A percentile compares a stretch with the other conserved stretches of the same genome.
These are phyloP conservation scores for Parambassis ranga DNA, from an alignment of 2,797 vertebrate species.

Conservation along the genomic window DNA sequence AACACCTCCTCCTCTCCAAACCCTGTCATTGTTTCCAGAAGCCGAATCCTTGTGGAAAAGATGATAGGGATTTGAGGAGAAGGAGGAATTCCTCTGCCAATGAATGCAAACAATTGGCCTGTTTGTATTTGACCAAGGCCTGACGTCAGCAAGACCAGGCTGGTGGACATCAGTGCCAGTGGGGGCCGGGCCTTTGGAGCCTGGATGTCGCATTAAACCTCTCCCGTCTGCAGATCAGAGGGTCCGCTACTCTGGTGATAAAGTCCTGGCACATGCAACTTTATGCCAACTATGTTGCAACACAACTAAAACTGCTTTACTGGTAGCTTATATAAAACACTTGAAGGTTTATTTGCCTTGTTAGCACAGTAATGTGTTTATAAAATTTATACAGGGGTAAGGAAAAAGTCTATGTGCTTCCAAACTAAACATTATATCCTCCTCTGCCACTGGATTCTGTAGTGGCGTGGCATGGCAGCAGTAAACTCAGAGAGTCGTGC, in stretches of 20 bases:
- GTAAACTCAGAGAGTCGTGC: not conserved
- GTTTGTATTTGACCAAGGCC: constrained; percentile 63
- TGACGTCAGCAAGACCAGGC: constrained; percentile 63
- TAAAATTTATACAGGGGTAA: constrained; percentile 25
- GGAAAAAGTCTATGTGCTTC: constrained; percentile 20
- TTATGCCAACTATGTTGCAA: constrained; percentile 4
- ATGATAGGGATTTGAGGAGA: constrained; percentile 44
- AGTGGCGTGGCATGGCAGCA: constrained; percentile 3
- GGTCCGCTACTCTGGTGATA: constrained; percentile 8
- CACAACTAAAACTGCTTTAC: constrained; percentile 20
- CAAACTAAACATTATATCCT: constrained; percentile 21
- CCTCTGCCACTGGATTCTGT: constrained; percentile 18
- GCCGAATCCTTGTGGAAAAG: constrained; percentile 49
- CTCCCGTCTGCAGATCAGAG: constrained; percentile 42
- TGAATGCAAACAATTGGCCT: constrained; percentile 66
- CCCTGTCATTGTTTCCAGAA: constrained; percentile 41
- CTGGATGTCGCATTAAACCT: constrained; percentile 52
- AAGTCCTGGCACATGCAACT: constrained; percentile 11
- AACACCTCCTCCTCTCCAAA: constrained; percentile 18
- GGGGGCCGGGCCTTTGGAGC: constrained; percentile 18
- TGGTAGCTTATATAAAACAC: not conserved
- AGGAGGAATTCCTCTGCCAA: constrained; percentile 45
- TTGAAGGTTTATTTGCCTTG: constrained; percentile 23
- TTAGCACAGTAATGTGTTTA: constrained; percentile 35
- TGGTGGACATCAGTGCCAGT: constrained; percentile 44